Evolutionary conservation across 2,888 invertebrate genomes (phyloP).

Genomic region (Conistra vaccinii): DNA sequence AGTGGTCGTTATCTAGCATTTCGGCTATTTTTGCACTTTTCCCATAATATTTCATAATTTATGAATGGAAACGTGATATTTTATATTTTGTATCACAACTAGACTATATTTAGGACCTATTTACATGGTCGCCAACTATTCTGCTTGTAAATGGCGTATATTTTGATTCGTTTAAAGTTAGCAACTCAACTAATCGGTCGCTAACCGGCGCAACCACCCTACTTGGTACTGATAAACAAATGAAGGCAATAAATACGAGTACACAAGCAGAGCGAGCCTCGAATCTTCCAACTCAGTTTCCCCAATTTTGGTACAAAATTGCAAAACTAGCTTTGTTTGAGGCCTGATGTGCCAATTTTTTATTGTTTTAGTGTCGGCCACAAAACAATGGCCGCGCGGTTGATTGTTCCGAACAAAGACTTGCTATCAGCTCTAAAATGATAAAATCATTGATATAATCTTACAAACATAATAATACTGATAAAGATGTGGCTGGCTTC

Average conservation of each 20-base stretch:
- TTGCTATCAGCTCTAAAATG: slow-evolving; percentile 76
- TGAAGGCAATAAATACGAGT: background rate
- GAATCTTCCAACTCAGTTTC: slow-evolving; percentile 5
- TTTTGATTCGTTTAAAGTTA: no score
- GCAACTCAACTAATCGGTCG: no score
- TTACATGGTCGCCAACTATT: no score
- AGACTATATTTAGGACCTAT: no score
- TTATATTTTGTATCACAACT: no score
- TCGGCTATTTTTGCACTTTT: no score
- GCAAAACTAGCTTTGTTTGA: slow-evolving; percentile 70
- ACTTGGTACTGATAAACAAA: background rate
- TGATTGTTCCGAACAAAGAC: slow-evolving; percentile 80
- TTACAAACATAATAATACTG: slow-evolving; percentile 50
- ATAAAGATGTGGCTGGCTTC: slow-evolving; percentile 56
- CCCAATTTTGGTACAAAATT: slow-evolving; percentile 34
- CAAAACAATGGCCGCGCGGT: slow-evolving; percentile 78
- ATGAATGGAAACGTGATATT: no score
- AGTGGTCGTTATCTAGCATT: no score
- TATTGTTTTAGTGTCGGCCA: slow-evolving; percentile 76
- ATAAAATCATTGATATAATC: slow-evolving; percentile 75
- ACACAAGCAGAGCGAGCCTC: no score
- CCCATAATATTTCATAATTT: no score
- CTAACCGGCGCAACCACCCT: no score
- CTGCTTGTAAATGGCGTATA: no score
- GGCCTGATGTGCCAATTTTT: slow-evolving; percentile 76